These are phyloP conservation scores for Lissonota sp. DNA, from an alignment of 2,888 invertebrate genomes.

Conservation along the genomic window DNA sequence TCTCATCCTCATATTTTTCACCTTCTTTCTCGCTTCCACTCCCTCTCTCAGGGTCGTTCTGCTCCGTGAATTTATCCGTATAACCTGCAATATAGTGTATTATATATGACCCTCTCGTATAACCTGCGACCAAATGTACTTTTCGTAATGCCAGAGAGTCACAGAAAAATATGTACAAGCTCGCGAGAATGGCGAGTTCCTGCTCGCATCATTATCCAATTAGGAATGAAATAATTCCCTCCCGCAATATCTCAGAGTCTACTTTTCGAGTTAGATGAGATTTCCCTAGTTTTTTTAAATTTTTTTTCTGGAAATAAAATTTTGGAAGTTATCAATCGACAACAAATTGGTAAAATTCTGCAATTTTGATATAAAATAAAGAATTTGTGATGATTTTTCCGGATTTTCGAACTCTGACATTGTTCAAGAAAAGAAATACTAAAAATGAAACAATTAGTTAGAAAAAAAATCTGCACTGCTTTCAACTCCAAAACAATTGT, in stretches of 20 bases:
- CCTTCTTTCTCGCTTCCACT: background rate
- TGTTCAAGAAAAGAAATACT: no score
- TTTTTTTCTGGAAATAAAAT: no score
- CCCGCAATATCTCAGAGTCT: background rate
- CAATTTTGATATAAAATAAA: no score
- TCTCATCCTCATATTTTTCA: constrained; percentile 28
- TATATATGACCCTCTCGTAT: constrained; percentile 33
- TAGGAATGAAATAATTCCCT: constrained; percentile 55
- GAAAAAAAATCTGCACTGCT: no score
- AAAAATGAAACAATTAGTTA: no score
- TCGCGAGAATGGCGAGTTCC: constrained; percentile 24
- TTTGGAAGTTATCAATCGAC: no score
- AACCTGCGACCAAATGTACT: constrained; percentile 40
- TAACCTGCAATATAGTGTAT: constrained; percentile 4
- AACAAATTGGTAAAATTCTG: no score
- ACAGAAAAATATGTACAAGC: constrained; percentile 3
- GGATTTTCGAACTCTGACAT: no score
- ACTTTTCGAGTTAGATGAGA: no score
- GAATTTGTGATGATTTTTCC: no score
- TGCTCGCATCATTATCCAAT: constrained; percentile 57
- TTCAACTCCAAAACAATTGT: no score
- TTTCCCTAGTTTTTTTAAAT: no score
- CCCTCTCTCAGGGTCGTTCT: constrained; percentile 4
- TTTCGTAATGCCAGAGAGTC: constrained; percentile 40
- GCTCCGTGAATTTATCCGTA: background rate